These are phyloP conservation scores for Stenotaenia linearis DNA, from an alignment of 2,888 invertebrate species.

Conservation along the genomic window DNA sequence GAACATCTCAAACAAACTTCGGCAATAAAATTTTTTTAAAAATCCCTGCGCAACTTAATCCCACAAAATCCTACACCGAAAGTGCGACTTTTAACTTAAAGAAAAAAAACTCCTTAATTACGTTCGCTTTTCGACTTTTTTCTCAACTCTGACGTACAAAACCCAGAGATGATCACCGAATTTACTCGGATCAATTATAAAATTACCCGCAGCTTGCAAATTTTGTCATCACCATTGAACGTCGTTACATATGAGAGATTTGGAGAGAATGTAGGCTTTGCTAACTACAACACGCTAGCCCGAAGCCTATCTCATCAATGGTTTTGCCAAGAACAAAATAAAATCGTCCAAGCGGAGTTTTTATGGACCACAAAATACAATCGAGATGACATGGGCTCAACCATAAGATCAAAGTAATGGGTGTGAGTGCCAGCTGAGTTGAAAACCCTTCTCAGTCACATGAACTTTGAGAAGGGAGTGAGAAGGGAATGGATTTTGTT, in stretches of 20 bases:
- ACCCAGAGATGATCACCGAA: too few species aligned
- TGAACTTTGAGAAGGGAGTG: neutral
- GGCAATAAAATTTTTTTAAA: neutral
- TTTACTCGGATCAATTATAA: neutral
- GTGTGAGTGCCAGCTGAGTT: constrained; percentile 15
- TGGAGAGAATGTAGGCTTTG: neutral
- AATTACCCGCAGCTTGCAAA: neutral
- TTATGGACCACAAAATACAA: constrained; percentile 19
- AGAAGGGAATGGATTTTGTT: neutral
- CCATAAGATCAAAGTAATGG: constrained; percentile 12
- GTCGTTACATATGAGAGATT: neutral
- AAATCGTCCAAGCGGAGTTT: constrained; percentile 13
- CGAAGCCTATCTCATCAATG: neutral
- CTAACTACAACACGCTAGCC: neutral
- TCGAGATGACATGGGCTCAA: constrained; percentile 15
- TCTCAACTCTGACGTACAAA: too few species aligned
- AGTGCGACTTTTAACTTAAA: neutral
- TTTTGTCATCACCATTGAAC: neutral
- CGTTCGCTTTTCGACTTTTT: too few species aligned
- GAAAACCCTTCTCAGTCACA: neutral
- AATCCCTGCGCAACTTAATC: neutral
- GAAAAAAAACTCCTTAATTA: neutral
- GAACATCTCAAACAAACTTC: neutral
- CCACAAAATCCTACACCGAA: neutral
- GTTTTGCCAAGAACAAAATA: constrained; percentile 19